Base-by-base conservation (phyloP, 2,797 vertebrate genomes). In the Rhynchotus rufescens region DNA sequence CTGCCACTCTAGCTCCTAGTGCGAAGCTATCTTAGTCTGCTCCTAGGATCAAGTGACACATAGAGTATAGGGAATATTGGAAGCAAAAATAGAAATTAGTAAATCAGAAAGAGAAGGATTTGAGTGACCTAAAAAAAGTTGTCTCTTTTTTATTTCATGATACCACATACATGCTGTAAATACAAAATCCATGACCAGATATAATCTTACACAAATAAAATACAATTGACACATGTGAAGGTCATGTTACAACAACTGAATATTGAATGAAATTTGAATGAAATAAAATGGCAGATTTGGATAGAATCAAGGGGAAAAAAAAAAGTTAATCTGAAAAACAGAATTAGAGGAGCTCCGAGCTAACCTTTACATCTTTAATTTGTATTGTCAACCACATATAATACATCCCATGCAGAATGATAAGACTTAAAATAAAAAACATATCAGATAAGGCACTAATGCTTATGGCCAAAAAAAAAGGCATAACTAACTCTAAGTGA, bases 1-100 rank as follows among this genome's bases (percentile, higher is more conserved):
- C 42, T 23, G 4, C 7, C 0, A 0, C 0, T 83, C 40, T 69
- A 49, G 4, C 26, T 73, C 38, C 6, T 14, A 47, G 10, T 11
- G 30, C 47, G 80, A 56, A 56, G 7, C 15, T 66, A 30, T 21
- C 42, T 76, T 68, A 62, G 26, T n/a, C 21, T 4, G 3, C 19
- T 73, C 2, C 49, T 71, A 34, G 8, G 28, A 69, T 59, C 9
- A 3, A 61, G 59, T 71, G 32, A n/a, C 36, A 52, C 10, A 40
- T 71, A 77, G 9, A 1, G 13, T n/a, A 10, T 26, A 14, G 25
- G 3, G 44, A 87, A 68, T 22, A 86, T 4, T 6, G 77, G n/a
- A 38, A 2, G 4, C 42, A 34, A 62, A 93, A 76, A 49, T 44
- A 13, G 21, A 66, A 76, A 25, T 15, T n/a, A 59, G 66, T 61